Conservation (phyloP, 2,888 invertebrate genomes). For the Polyploca ridens region DNA sequence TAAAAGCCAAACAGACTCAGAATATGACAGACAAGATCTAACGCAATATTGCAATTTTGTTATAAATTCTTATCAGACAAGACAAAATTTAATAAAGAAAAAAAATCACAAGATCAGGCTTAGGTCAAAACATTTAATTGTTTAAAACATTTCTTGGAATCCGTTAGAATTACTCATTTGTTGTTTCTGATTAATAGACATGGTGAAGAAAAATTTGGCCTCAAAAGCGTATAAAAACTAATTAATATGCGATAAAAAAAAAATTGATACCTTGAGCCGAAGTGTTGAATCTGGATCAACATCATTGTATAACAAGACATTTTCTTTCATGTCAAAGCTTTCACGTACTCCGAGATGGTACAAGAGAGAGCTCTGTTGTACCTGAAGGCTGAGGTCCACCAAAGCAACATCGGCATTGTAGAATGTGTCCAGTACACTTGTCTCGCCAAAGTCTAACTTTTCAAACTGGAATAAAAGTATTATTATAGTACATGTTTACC, state of each 20-base stretch:
- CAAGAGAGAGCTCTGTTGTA: constrained; percentile 96
- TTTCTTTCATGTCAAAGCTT: constrained; percentile 98
- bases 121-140: not conserved
- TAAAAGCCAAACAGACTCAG: too few relatives aligned
- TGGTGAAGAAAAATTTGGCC: too few relatives aligned
- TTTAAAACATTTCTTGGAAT: too few relatives aligned
- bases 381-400: constrained; percentile 95
- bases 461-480: constrained; percentile 90
- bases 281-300: constrained; percentile 94
- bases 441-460: constrained; percentile 98
- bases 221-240: too few relatives aligned
- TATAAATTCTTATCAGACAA: not conserved
- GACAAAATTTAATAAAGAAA: not conserved
- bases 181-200: too few relatives aligned
- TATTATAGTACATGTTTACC: too few relatives aligned
- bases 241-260: constrained; percentile 19
- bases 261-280: constrained; percentile 89
- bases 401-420: constrained; percentile 99
- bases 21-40: not conserved
- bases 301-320: constrained; percentile 95
- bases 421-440: constrained; percentile 96
- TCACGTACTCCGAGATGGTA: constrained; percentile 99
- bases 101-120: not conserved
- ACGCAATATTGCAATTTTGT: not conserved
- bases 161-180: too few relatives aligned